Base-by-base conservation (phyloP, 2,797 vertebrate genomes). In the Propithecus deckenii region DNA sequence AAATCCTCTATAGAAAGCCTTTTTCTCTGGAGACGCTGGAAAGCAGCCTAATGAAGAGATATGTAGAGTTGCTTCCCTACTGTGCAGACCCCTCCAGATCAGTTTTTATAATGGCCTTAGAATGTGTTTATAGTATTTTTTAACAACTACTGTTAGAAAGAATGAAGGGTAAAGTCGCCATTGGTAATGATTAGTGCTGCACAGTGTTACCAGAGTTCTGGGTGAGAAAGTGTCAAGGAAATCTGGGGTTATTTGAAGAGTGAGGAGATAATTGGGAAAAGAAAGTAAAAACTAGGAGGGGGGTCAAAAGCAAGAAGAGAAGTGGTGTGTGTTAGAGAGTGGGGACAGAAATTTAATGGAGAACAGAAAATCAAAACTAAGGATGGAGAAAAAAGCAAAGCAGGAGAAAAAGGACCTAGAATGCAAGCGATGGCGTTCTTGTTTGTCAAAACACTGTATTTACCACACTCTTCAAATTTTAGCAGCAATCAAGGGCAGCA, bases 121-220 rank as follows among this genome's bases (percentile, higher is more conserved):
- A 98, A 98, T 96, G 98, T 98, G 98, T 99, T 98, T 99, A 98
- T 98, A 98, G 98, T 74, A 96, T 97, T 91, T 98, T 98, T 98
- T 98, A 98, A 98, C 98, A 97, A 98, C 98, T 98, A 96, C 97
- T 97, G 86, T 91, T 96, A 75, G 84, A 96, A 97, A 94, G 94
- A 96, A 97, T 92, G 89, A 97, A 93, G 96, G 97, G 20, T 96
- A 87, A 96, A 96, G 96, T 86, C 97, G 97, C 95, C 90, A 65
- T 97, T 3, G 35, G 95, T 95, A 89, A 95, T 9, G 1, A 98
- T 98, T 98, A 98, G 92, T 0, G 76, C 85, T 86, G 57, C 0
- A 71, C 72, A 32, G 43, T 72, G 50, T 95, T 0, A 46, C 35
- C 74, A 2, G 95, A 67, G 90, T 97, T 97, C 96, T n/a, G 94